Percentiles rank a stretch among this genome's conserved stretches.
These are phyloP conservation scores for Stichopus horrens DNA, from an alignment of 53 echinoderm and acorn worm species.

Conservation along the genomic window DNA sequence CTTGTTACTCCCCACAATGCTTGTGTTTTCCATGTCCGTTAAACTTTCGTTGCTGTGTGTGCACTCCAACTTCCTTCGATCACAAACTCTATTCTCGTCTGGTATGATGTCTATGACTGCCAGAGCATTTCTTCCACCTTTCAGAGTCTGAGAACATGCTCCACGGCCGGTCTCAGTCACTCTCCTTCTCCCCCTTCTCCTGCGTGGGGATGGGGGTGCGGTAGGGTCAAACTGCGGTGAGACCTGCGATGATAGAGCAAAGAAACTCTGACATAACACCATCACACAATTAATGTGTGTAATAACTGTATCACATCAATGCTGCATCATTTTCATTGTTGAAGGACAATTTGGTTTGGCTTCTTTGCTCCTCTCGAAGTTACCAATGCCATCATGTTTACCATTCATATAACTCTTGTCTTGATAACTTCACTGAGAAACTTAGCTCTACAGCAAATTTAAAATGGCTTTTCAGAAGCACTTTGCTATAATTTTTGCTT, in stretches of 20 bases:
- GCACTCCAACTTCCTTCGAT: not conserved
- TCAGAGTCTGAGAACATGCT: constrained; percentile 30
- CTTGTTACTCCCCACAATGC: not conserved
- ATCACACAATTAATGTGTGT: too few species aligned
- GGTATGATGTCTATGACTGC: not conserved
- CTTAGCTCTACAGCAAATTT: too few species aligned
- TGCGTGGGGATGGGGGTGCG: constrained; percentile 45
- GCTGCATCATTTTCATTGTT: too few species aligned
- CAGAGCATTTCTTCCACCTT: not conserved
- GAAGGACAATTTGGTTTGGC: too few species aligned
- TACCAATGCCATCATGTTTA: too few species aligned
- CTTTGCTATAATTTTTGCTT: too few species aligned
- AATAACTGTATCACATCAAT: too few species aligned
- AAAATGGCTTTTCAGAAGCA: too few species aligned
- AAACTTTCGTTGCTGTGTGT: not conserved
- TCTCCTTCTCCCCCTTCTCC: constrained; percentile 47
- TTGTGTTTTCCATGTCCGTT: not conserved
- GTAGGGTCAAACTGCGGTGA: constrained; percentile 81
- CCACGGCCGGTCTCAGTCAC: constrained; percentile 25
- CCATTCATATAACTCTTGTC: too few species aligned
- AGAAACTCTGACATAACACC: not conserved
- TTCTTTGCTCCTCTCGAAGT: too few species aligned
- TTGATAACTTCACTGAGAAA: too few species aligned
- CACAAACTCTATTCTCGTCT: not conserved
- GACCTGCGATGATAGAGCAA: constrained; percentile 48